A percentile compares a stretch with the other conserved stretches of the same genome.
Conservation (phyloP, 2,888 invertebrate species). For the Drosophila suboccidentalis region DNA sequence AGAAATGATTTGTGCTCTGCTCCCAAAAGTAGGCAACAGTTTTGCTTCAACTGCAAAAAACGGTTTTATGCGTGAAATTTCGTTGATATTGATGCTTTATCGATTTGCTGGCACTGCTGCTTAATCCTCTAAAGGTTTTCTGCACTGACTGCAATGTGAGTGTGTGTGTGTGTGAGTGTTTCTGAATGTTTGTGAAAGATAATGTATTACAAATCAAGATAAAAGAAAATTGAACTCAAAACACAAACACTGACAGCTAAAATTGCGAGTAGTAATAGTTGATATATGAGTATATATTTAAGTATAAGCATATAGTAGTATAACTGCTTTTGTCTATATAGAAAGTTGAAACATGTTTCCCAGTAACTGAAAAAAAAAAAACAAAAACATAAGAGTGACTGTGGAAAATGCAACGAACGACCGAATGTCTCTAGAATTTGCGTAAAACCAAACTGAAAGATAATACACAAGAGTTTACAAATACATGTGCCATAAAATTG, state of each 20-base stretch:
- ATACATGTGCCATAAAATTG: constrained; percentile 50
- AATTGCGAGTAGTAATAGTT: constrained; percentile 26
- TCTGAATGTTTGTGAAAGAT: constrained; percentile 20
- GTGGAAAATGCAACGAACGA: constrained; percentile 42
- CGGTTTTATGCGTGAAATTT: constrained; percentile 20
- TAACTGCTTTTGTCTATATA: constrained; percentile 39
- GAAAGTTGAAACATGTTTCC: constrained; percentile 35
- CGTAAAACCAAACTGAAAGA: constrained; percentile 40
- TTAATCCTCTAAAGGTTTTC: constrained; percentile 16
- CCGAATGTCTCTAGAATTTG: constrained; percentile 46
- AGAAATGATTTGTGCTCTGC: constrained; percentile 25
- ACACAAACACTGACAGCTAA: constrained; percentile 35
- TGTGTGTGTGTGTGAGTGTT: constrained; percentile 4
- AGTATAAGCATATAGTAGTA: constrained; percentile 38
- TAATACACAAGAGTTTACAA: constrained; percentile 44
- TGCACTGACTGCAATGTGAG: constrained; percentile 9
- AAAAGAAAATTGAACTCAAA: constrained; percentile 26
- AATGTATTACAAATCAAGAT: constrained; percentile 32
- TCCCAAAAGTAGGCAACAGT: constrained; percentile 56
- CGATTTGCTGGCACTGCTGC: constrained; percentile 46
- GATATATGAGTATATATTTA: constrained; percentile 21
- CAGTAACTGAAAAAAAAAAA: constrained; percentile 21
- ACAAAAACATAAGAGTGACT: constrained; percentile 14
- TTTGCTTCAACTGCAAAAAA: constrained; percentile 22
- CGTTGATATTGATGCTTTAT: constrained; percentile 46